Conservation (phyloP, 2,797 vertebrate genomes). For the Sparidentex hasta region DNA sequence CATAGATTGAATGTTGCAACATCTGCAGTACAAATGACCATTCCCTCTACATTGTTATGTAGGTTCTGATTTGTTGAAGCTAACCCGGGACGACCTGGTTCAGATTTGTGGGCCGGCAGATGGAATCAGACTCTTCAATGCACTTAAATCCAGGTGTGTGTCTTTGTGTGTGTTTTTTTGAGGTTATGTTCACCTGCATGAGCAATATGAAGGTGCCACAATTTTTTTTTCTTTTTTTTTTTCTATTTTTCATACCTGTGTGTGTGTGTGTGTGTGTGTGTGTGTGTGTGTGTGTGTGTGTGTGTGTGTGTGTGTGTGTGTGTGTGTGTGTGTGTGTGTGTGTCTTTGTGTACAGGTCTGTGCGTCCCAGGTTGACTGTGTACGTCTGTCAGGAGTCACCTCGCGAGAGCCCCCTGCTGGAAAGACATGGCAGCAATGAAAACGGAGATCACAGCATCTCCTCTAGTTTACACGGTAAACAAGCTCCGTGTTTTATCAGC, state of each 20-base stretch:
- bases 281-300: slow-evolving; percentile 40
- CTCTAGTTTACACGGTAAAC: slow-evolving; percentile 90
- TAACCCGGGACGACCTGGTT: slow-evolving; percentile 94
- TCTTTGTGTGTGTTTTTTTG: not conserved
- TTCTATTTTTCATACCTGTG: slow-evolving; percentile 38
- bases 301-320: not conserved
- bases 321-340: slow-evolving; percentile 32
- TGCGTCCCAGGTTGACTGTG: slow-evolving; percentile 93
- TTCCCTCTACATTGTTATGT: not conserved
- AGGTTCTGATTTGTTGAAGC: slow-evolving; percentile 97
- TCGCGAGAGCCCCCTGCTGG: slow-evolving; percentile 84
- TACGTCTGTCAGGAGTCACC: slow-evolving; percentile 93
- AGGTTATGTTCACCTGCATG: not conserved
- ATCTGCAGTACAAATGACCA: not conserved
- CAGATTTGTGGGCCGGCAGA: slow-evolving; percentile 97
- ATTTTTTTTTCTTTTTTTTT: not conserved
- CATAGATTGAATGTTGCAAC: not conserved
- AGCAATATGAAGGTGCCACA: not conserved
- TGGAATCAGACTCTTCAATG: slow-evolving; percentile 95
- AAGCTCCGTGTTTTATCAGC: not conserved
- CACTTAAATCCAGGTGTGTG: slow-evolving; percentile 93
- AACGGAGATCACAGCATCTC: slow-evolving; percentile 86
- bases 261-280: not conserved
- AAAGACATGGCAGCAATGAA: slow-evolving; percentile 86
- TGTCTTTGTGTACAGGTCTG: slow-evolving; percentile 83